Base-by-base conservation (phyloP, 2,888 invertebrate species). In the Oscheius sp. region DNA sequence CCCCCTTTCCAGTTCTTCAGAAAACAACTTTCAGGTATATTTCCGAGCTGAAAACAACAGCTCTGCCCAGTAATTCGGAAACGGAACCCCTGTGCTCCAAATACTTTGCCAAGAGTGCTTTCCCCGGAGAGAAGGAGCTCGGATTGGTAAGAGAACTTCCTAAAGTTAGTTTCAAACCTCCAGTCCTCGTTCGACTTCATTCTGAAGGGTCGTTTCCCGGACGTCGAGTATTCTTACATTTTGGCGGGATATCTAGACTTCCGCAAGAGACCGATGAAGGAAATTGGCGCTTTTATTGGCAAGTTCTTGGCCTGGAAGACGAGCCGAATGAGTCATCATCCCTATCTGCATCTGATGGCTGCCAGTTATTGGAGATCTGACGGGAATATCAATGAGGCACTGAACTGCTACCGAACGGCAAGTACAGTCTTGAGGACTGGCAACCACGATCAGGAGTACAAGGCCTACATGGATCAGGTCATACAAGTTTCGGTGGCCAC, bases 321-420 rank as follows among this genome's bases (percentile, higher is more conserved):
- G 60, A 60, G 10, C 60, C 35, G 60, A 73, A 76, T 82, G 11
- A 78, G 79, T 11, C 62, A 72, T 35, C 76, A 77, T 47, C 74
- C 80, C 0, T 80, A 80, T 47, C 68, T 81, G 13, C 76, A 77
- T 55, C 73, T 81, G 76, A 79, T 79, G 5, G 77, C 79, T 5
- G 80, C 82, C n/a, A 78, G 78, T 1, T 82, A 78, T 57, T 81
- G 80, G 82, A 72, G 80, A 51, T 70, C 76, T 1, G 74, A 77
- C 42, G 80, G 82, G 60, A 73, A 75, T 47, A 55, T 76, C 7
- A 70, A 75, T 10, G 70, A 80, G 32, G 82, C 82, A 0, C 51
- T 75, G 35, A 58, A 70, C 1, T 82, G 82, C 48, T 82, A 80
- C 51, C 70, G 70, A 7, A 76, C 82, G 29, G 80, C 75, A n/a